Evolutionary conservation across 2,888 invertebrate species (phyloP).

Genomic region (Andrena chrysosceles): DNA sequence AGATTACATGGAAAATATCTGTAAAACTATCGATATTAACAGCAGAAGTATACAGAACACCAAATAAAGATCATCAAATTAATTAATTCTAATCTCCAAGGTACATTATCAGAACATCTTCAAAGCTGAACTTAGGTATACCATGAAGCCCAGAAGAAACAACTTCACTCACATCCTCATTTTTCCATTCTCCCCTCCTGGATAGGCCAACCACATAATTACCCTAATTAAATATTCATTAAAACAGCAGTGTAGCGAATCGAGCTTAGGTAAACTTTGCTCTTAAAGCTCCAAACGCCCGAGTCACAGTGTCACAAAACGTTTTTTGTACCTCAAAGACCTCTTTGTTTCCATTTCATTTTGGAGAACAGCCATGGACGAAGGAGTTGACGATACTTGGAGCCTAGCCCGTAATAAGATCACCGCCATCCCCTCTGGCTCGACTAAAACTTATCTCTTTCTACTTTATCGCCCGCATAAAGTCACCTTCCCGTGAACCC

Average conservation of each 20-base stretch:
- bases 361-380: constrained; percentile 5
- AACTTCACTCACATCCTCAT: not conserved
- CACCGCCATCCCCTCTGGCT: constrained; percentile 37
- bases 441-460: constrained; percentile 56
- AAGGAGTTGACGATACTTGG: constrained; percentile 8
- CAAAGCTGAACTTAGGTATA: not conserved
- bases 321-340: constrained; percentile 21
- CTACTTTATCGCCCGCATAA: constrained; percentile 20
- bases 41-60: too few species aligned
- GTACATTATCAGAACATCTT: too few species aligned
- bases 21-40: too few species aligned
- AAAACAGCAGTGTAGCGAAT: constrained; percentile 16
- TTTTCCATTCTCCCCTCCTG: not conserved
- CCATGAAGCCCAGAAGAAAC: not conserved
- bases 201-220: not conserved
- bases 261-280: constrained; percentile 30
- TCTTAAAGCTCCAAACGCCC: constrained; percentile 4
- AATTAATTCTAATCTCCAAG: too few species aligned
- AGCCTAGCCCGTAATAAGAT: constrained; percentile 58
- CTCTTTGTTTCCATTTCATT: constrained; percentile 49
- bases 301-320: not conserved
- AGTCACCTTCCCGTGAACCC: not conserved
- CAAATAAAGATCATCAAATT: too few species aligned
- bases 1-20: too few species aligned
- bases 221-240: constrained; percentile 31